Evolutionary conservation across 2,797 vertebrate genomes (phyloP).

Genomic region (Rallus crepitans): DNA sequence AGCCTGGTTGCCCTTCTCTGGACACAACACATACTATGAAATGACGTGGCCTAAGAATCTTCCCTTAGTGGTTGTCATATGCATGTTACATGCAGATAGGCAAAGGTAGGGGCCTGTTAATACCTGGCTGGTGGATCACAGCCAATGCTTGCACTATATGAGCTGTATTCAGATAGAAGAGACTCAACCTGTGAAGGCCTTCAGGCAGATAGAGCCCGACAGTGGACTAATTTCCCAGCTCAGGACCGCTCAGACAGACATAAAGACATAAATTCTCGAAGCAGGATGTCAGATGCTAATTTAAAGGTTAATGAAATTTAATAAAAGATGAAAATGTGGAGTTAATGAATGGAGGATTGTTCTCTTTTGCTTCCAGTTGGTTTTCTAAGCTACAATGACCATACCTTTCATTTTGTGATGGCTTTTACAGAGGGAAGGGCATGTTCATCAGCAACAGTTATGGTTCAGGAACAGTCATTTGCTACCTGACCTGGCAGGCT

Average conservation of each 20-base stretch:
- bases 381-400: not conserved
- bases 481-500: not conserved
- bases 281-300: not conserved
- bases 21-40: not conserved
- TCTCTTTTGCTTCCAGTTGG: not conserved
- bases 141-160: not conserved
- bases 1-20: too few species aligned
- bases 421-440: not conserved
- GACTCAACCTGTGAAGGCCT: not conserved
- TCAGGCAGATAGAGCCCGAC: not conserved
- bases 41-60: not conserved
- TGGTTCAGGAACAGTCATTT: not conserved
- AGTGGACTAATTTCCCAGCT: not conserved
- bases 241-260: not conserved
- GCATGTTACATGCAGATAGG: not conserved
- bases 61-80: not conserved
- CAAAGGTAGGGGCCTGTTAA: not conserved
- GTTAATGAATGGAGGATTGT: not conserved
- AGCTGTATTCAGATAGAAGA: not conserved
- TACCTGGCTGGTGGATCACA: not conserved
- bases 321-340: not conserved
- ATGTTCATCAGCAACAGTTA: not conserved
- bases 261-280: not conserved
- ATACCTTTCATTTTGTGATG: not conserved
- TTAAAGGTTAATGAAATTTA: not conserved